Conservation (phyloP, 2,888 invertebrate species). For the Dicranocentrus wangi region DNA sequence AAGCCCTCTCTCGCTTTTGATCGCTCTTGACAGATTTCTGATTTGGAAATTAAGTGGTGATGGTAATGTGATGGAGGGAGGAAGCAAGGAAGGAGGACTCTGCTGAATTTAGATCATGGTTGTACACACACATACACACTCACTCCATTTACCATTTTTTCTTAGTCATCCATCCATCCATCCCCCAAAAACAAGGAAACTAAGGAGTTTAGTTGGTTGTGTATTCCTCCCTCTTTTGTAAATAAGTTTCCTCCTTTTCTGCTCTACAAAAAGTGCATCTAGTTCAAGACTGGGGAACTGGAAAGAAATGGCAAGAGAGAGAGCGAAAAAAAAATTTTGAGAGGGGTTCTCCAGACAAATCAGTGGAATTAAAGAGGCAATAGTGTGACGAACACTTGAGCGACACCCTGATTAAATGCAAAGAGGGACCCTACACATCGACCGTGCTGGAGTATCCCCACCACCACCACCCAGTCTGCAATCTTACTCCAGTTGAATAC, state of each 20-base stretch:
- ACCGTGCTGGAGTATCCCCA: not conserved
- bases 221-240: not conserved
- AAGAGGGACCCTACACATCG: slow-evolving; percentile 47
- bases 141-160: too few relatives aligned
- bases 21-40: slow-evolving; percentile 62
- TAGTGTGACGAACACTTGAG: slow-evolving; percentile 64
- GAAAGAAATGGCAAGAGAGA: slow-evolving; percentile 1
- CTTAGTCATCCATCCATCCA: slow-evolving; percentile 59
- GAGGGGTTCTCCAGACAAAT: slow-evolving; percentile 48
- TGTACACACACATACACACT: too few relatives aligned
- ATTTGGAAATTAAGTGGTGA: slow-evolving; percentile 64
- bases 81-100: slow-evolving; percentile 5
- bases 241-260: too few relatives aligned
- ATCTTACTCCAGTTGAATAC: not conserved
- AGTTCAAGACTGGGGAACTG: too few relatives aligned
- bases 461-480: not conserved
- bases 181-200: not conserved
- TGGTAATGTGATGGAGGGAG: slow-evolving; percentile 24
- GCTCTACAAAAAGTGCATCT: too few relatives aligned
- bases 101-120: slow-evolving; percentile 49
- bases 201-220: too few relatives aligned
- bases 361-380: slow-evolving; percentile 62
- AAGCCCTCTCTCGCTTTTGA: slow-evolving; percentile 59
- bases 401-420: slow-evolving; percentile 59
- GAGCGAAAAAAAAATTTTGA: not conserved